phyloP scores from a whole-genome alignment of 2,113 vertebrate species.

The Australoheros scitulus region DNA sequence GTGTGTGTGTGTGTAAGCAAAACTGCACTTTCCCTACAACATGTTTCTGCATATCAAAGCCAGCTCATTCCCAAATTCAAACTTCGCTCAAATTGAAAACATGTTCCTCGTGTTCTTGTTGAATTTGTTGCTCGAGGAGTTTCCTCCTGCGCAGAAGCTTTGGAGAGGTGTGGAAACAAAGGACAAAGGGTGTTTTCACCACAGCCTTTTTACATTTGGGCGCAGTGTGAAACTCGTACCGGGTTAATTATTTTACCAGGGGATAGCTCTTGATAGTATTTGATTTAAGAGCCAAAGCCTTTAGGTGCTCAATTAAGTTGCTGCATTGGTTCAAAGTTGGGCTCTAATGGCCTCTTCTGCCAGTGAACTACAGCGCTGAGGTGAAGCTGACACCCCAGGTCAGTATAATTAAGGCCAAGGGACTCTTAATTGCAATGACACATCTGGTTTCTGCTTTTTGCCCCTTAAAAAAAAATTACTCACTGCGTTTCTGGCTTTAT shows the following conservation, averaged over 20 bases:
- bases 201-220: constrained; percentile 43
- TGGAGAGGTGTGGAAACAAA: constrained; percentile 42
- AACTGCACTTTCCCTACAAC: neutral
- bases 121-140: constrained; percentile 30
- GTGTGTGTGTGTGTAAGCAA: constrained; percentile 10
- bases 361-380: constrained; percentile 89
- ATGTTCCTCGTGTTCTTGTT: neutral
- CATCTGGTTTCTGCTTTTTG: constrained; percentile 92
- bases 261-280: constrained; percentile 90
- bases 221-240: constrained; percentile 42
- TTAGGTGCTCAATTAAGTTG: constrained; percentile 98
- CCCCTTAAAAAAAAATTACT: constrained; percentile 67
- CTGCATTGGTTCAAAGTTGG: constrained; percentile 95
- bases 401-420: constrained; percentile 97
- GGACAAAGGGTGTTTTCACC: constrained; percentile 15
- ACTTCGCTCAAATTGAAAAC: constrained; percentile 10
- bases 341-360: constrained; percentile 94
- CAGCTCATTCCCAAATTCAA: neutral
- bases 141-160: constrained; percentile 31
- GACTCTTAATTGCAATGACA: constrained; percentile 97
- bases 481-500: constrained; percentile 84
- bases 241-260: constrained; percentile 94
- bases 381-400: constrained; percentile 87
- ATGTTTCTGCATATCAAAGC: constrained; percentile 23
- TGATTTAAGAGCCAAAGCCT: constrained; percentile 96